These are phyloP conservation scores for Simalia tracyae DNA, from an alignment of 2,797 vertebrate genomes.

Conservation along the genomic window DNA sequence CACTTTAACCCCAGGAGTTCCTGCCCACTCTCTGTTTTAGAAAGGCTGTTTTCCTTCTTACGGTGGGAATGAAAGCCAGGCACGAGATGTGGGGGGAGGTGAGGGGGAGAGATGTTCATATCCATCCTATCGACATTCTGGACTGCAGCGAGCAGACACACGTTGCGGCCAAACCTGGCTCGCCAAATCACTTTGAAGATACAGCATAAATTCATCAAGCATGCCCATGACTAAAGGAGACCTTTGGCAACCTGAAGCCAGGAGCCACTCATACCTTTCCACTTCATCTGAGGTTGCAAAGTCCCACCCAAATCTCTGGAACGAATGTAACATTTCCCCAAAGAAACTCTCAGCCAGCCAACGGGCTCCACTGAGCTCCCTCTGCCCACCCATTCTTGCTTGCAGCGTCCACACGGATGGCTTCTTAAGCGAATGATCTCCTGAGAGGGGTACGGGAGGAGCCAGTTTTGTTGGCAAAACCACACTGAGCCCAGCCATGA, in stretches of 20 bases:
- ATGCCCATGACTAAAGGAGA: not conserved
- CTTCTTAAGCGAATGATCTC: not conserved
- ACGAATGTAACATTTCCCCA: not conserved
- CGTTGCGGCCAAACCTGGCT: not conserved
- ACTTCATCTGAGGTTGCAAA: not conserved
- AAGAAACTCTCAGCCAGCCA: not conserved
- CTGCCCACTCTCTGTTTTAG: not conserved
- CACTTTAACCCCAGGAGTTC: not conserved
- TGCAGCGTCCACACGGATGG: not conserved
- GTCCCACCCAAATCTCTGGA: not conserved
- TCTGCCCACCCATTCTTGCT: not conserved
- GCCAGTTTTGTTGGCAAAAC: not conserved
- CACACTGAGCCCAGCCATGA: not conserved
- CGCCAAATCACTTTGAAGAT: not conserved
- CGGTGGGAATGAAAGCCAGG: not conserved
- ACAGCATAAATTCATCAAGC: rapidly evolving
- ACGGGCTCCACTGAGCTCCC: not conserved
- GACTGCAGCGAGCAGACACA: too few species aligned
- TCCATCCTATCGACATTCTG: not conserved
- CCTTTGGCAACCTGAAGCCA: not conserved
- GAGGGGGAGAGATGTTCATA: not conserved
- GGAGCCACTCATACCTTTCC: not conserved
- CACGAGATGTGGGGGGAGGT: too few species aligned
- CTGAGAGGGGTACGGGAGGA: not conserved
- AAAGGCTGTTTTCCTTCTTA: not conserved